Evolutionary conservation across 2,888 invertebrate species (phyloP).

Genomic region (Polietes domitor): DNA sequence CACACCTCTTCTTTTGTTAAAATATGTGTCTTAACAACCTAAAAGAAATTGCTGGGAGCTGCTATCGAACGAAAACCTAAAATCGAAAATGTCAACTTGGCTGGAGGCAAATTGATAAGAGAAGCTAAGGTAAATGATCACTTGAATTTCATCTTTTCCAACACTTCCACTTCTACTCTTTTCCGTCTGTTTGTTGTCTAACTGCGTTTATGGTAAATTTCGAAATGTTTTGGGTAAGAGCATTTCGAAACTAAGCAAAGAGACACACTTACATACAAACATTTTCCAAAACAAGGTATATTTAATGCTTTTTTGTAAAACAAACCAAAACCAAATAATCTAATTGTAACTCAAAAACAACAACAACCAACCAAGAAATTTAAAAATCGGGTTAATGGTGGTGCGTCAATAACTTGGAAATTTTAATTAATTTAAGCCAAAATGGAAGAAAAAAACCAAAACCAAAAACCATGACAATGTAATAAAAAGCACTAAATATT

Average conservation of each 20-base stretch:
- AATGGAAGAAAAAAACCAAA: conserved; percentile 9
- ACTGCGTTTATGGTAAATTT: conserved; percentile 34
- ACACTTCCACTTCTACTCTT: neutral
- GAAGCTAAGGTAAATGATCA: conserved; percentile 94
- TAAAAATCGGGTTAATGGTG: conserved; percentile 62
- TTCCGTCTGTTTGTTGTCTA: conserved; percentile 9
- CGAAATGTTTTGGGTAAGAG: conserved; percentile 53
- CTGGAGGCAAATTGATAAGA: conserved; percentile 96
- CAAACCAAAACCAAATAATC: conserved; percentile 65
- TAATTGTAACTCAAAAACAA: conserved; percentile 54
- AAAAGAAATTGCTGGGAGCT: conserved; percentile 93
- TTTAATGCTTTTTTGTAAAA: conserved; percentile 78
- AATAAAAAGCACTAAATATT: conserved; percentile 79
- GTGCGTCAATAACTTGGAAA: conserved; percentile 50
- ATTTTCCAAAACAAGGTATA: conserved; percentile 60
- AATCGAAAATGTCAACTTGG: conserved; percentile 97
- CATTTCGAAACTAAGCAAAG: conserved; percentile 26
- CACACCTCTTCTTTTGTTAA: conserved; percentile 53
- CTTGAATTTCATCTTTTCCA: conserved; percentile 33
- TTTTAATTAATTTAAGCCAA: conserved; percentile 13
- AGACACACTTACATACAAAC: neutral
- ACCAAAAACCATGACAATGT: conserved; percentile 65
- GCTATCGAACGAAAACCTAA: conserved; percentile 96
- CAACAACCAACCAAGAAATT: conserved; percentile 62
- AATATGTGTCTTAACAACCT: conserved; percentile 69